phyloP scores from a whole-genome alignment of 2,113 vertebrate species.

The Cygnus atratus region DNA sequence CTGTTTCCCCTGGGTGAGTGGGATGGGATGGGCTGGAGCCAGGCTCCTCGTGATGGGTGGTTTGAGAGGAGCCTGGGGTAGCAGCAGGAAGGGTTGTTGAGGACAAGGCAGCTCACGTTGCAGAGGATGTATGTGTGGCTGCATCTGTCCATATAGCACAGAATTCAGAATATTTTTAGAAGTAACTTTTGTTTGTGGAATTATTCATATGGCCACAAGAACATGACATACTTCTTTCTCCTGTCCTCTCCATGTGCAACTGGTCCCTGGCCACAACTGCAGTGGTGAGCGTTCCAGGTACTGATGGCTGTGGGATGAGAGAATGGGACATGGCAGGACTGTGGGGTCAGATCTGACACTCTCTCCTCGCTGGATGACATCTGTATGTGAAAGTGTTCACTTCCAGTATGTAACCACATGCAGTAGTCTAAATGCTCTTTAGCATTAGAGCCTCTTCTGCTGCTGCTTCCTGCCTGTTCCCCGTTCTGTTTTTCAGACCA shows the following conservation, averaged over 20 bases:
- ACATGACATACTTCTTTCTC: accelerated
- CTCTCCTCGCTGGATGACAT: not conserved
- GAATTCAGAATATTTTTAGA: not conserved
- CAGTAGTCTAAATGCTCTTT: not conserved
- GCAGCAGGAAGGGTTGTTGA: not conserved
- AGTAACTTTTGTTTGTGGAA: not conserved
- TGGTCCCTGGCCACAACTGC: not conserved
- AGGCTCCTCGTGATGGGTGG: not conserved
- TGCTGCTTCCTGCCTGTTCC: not conserved
- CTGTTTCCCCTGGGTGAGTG: accelerated
- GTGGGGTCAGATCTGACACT: not conserved
- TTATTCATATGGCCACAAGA: not conserved
- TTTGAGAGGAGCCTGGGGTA: not conserved
- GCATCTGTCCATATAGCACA: not conserved
- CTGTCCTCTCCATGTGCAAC: accelerated
- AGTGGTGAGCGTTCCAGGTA: accelerated
- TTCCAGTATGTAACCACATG: not conserved
- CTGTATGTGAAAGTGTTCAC: not conserved
- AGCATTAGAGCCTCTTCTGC: not conserved
- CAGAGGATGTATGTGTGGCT: not conserved
- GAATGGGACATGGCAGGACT: not conserved
- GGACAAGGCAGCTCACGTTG: not conserved
- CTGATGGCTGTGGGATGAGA: not conserved
- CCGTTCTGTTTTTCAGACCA: not conserved
- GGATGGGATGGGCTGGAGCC: accelerated